Conservation (phyloP, 2,797 vertebrate species). For the Cossypha dichroa region DNA sequence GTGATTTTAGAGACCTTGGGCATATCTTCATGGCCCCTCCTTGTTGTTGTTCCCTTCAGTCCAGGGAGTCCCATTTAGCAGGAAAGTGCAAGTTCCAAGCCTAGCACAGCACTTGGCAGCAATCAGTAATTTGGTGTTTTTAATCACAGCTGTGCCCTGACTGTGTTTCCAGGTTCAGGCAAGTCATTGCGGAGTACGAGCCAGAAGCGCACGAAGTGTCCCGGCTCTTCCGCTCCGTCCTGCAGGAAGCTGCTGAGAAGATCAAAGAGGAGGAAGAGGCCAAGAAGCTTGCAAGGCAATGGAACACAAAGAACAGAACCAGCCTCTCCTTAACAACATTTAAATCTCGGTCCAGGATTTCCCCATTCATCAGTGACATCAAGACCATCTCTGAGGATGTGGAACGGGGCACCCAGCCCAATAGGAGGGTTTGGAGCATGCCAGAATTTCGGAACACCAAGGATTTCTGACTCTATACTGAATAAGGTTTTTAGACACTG, state of each 20-base stretch:
- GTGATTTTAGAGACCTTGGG: background rate
- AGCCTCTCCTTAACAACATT: conserved; percentile 86
- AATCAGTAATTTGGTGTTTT: background rate
- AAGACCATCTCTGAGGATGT: conserved; percentile 91
- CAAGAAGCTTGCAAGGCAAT: conserved; percentile 86
- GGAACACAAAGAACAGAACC: conserved; percentile 87
- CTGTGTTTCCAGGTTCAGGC: conserved; percentile 85
- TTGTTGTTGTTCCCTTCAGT: background rate
- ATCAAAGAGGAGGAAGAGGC: conserved; percentile 89
- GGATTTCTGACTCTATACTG: conserved; percentile 59
- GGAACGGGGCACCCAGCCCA: conserved; percentile 78
- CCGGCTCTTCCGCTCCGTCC: conserved; percentile 85
- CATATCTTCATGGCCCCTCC: background rate
- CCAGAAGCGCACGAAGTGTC: conserved; percentile 90
- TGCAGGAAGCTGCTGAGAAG: conserved; percentile 86
- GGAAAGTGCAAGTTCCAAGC: background rate
- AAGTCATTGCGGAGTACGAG: conserved; percentile 85
- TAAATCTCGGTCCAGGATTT: conserved; percentile 88
- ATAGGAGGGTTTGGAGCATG: conserved; percentile 90
- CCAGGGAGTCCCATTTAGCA: background rate
- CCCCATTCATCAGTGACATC: conserved; percentile 89
- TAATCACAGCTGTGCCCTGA: conserved; percentile 30
- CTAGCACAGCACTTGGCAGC: background rate
- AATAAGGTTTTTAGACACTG: conserved; percentile 38
- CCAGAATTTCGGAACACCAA: conserved; percentile 85